Evolutionary conservation across 1,140 invertebrate genomes (phyloP), one percentile per base, ranked within the genome.

Genomic region (Lepeophtheirus salmonis): DNA sequence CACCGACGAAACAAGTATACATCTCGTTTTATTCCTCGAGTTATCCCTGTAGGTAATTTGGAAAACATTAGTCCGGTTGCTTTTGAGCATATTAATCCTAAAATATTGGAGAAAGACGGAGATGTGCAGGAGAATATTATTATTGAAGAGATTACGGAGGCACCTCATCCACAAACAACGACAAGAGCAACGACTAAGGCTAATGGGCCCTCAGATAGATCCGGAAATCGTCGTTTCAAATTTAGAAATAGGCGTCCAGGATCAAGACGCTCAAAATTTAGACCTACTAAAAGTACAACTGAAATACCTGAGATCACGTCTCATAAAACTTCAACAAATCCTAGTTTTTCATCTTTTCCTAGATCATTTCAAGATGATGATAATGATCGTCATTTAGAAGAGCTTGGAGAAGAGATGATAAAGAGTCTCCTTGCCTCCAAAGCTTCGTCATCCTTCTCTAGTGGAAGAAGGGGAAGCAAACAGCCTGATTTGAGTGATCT

Each of bases 1-100:
- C 17, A 53, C 10, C 18, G 59, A 13, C 54, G 51, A 24, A 61
- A 61, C 21, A 56, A 56, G 59, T 61, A 60, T 48, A 61, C 59
- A 1, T 60, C 57, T 2, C 10, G 59, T 14, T 61, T 61, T 16
- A 61, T 56, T 16, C 59, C 59, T 13, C 54, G 50, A n/a, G 50
- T 61, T 24, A 61, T 17, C 10, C 21, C 2, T 21, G 16, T 2
- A 14, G 12, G 50, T 10, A 21, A 50, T 24, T 25, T 25, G 22
- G 22, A 61, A 13, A 53, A 61, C 3, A 10, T 54, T 52, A 26
- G 21, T 22, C 30, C 30, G 6, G n/a, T 41, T 41, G 30, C 30
- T n/a, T 41, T 41, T 41, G 30, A 41, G 30, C 30, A 41, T n/a
- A 41, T 41, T 41, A n/a, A 41, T 41, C 30, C 30, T 41, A 6